Evolutionary conservation across 2,113 vertebrate species (phyloP).

Genomic region (Periophthalmodon schlosseri): DNA sequence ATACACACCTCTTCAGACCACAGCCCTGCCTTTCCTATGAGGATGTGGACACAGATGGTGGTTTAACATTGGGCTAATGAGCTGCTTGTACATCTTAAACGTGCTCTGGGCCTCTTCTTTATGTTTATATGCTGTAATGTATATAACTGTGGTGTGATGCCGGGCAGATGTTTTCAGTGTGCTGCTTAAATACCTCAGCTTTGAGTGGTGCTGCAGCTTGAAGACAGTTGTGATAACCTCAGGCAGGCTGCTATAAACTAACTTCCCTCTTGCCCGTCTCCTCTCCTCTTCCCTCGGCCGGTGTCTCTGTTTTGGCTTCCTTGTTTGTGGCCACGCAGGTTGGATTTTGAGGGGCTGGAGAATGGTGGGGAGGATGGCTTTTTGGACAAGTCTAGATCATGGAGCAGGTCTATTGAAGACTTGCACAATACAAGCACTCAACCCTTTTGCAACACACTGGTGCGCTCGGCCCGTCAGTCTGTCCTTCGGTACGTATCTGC

Average conservation of each 20-base stretch:
- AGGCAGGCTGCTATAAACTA: slow-evolving; percentile 60
- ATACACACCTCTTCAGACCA: not conserved
- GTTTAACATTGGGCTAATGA: slow-evolving; percentile 37
- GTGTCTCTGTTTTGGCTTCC: slow-evolving; percentile 58
- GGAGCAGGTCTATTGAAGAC: slow-evolving; percentile 98
- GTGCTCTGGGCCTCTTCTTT: slow-evolving; percentile 37
- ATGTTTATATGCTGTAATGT: slow-evolving; percentile 48
- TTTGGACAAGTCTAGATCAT: slow-evolving; percentile 89
- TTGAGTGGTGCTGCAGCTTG: slow-evolving; percentile 55
- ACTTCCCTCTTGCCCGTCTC: slow-evolving; percentile 47
- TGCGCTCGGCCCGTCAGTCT: slow-evolving; percentile 92
- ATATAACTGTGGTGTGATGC: slow-evolving; percentile 42
- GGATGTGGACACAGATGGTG: slow-evolving; percentile 47
- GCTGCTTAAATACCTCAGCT: slow-evolving; percentile 36
- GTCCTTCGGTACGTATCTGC: slow-evolving; percentile 91
- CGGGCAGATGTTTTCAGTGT: slow-evolving; percentile 27
- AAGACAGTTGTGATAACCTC: slow-evolving; percentile 65
- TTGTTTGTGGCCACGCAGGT: slow-evolving; percentile 79
- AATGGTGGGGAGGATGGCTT: slow-evolving; percentile 87
- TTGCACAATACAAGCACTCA: slow-evolving; percentile 86
- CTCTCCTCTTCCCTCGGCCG: slow-evolving; percentile 14
- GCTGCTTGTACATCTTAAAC: slow-evolving; percentile 55
- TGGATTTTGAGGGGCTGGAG: slow-evolving; percentile 95
- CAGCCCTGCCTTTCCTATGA: slow-evolving; percentile 30
- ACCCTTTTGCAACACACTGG: slow-evolving; percentile 91